Evolutionary conservation across 2,888 invertebrate genomes (phyloP).

Genomic region (Luperina testacea): DNA sequence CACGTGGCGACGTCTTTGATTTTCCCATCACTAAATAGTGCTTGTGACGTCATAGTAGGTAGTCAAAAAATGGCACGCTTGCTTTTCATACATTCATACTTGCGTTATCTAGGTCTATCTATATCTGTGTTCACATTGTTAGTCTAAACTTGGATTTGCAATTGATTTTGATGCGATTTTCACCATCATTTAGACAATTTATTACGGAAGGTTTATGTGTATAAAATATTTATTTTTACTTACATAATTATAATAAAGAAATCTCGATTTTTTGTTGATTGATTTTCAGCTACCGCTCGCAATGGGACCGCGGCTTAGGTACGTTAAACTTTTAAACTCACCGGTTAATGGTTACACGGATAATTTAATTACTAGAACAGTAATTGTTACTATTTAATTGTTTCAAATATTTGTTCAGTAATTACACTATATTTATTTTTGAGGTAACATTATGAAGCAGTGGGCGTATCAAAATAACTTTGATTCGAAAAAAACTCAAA

Average conservation of each 20-base stretch:
- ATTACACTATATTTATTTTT: constrained; percentile 28
- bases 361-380: constrained; percentile 67
- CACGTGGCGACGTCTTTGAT: too few relatives aligned
- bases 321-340: constrained; percentile 45
- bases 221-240: background rate
- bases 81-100: too few relatives aligned
- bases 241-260: background rate
- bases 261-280: background rate
- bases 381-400: constrained; percentile 61
- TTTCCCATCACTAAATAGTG: too few relatives aligned
- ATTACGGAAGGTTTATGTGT: background rate
- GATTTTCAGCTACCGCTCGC: constrained; percentile 32
- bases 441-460: background rate
- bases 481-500: background rate
- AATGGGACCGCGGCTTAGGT: constrained; percentile 28
- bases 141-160: background rate
- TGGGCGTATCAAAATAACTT: background rate
- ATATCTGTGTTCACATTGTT: too few relatives aligned
- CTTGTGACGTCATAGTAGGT: too few relatives aligned
- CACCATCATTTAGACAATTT: background rate
- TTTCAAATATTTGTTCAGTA: constrained; percentile 52
- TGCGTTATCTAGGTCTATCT: too few relatives aligned
- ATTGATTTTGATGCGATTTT: background rate
- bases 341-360: constrained; percentile 54
- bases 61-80: too few relatives aligned